Conservation (phyloP, 1,140 invertebrate genomes). For the Temnothorax longispinosus region DNA sequence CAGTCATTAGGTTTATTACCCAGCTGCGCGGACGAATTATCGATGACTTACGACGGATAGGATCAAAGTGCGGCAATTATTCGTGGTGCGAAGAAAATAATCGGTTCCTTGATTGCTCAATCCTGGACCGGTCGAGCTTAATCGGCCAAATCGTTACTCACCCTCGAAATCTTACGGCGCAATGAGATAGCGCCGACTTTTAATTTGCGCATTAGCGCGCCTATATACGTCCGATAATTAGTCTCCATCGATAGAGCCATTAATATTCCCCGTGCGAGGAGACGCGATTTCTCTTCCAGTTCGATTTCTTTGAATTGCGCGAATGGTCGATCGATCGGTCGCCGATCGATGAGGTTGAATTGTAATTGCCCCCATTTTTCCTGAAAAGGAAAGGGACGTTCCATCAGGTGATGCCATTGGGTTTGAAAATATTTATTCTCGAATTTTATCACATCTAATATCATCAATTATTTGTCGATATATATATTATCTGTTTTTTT, state of each 20-base stretch:
- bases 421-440: background rate
- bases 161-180: slow-evolving; percentile 65
- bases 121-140: slow-evolving; percentile 64
- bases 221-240: slow-evolving; percentile 73
- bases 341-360: background rate
- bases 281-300: slow-evolving; percentile 68
- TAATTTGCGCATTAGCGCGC: slow-evolving; percentile 77
- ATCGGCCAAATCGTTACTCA: slow-evolving; percentile 78
- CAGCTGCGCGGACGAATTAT: slow-evolving; percentile 60
- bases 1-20: slow-evolving; percentile 71
- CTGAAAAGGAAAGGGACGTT: background rate
- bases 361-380: slow-evolving; percentile 38
- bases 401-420: background rate
- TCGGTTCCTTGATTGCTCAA: slow-evolving; percentile 79
- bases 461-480: background rate
- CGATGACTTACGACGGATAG: slow-evolving; percentile 69
- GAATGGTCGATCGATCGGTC: slow-evolving; percentile 29
- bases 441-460: background rate
- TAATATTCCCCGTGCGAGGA: slow-evolving; percentile 71
- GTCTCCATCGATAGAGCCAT: slow-evolving; percentile 72
- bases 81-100: slow-evolving; percentile 65
- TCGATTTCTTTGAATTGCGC: slow-evolving; percentile 43
- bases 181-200: slow-evolving; percentile 68
- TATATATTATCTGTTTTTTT: background rate
- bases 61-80: slow-evolving; percentile 75